Conservation (phyloP, 35 echinoderm and acorn worm species). For the Eucidaris tribuloides region DNA sequence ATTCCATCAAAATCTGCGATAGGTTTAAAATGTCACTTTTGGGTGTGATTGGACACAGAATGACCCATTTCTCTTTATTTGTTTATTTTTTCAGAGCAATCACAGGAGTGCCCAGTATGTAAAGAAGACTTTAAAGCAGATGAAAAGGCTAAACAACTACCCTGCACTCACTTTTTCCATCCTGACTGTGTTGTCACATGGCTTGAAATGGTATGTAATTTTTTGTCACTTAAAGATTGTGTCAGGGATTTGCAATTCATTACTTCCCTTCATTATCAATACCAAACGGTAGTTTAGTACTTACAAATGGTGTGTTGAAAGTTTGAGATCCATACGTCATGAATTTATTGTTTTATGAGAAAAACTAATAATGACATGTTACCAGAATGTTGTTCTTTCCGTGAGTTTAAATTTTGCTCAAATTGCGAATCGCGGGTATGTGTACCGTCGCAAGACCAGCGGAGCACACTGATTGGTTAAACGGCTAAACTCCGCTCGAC, state of each 20-base stretch:
- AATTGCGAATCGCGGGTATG: no score
- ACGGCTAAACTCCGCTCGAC: no score
- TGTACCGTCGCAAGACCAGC: no score
- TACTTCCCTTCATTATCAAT: background rate
- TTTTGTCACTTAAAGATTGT: background rate
- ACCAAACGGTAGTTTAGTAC: no score
- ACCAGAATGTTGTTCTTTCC: no score
- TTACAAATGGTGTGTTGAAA: background rate
- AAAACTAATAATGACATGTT: background rate
- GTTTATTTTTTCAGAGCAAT: conserved; percentile 45
- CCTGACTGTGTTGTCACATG: conserved; percentile 75
- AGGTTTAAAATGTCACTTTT: no score
- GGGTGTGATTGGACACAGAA: no score
- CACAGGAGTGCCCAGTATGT: conserved; percentile 84
- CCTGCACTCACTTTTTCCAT: conserved; percentile 84
- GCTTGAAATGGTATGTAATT: conserved; percentile 85
- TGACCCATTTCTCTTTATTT: no score
- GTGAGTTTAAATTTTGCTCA: no score
- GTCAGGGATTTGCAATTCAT: background rate
- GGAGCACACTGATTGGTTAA: no score
- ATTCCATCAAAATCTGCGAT: no score
- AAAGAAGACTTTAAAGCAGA: conserved; percentile 76
- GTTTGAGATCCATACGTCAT: background rate
- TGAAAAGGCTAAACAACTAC: conserved; percentile 61
- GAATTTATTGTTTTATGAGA: background rate